A percentile compares a stretch with the other conserved stretches of the same genome.
Evolutionary conservation across 2,113 vertebrate species (phyloP).

Genomic region (Morphnarchus princeps): DNA sequence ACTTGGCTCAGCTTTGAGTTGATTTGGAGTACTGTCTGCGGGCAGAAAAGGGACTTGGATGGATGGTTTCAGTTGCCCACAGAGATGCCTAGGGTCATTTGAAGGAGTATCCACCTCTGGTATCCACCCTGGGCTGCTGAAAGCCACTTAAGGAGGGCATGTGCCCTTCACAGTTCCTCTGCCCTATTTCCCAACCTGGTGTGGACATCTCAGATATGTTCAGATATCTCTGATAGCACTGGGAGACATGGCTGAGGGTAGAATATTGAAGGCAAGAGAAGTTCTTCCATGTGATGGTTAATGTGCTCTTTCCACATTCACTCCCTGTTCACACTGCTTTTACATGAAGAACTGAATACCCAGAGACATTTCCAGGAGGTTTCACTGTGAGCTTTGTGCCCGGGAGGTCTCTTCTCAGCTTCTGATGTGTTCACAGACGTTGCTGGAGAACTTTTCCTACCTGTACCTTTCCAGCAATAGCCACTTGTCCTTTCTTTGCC

Average conservation of each 20-base stretch:
- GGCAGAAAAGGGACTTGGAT: not conserved
- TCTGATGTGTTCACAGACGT: not conserved
- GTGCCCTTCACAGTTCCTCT: not conserved
- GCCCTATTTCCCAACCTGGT: not conserved
- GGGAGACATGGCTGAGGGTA: not conserved
- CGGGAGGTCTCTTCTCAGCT: not conserved
- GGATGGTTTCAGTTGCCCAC: not conserved
- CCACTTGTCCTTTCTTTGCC: not conserved
- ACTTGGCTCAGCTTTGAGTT: not conserved
- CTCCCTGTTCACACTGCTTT: not conserved
- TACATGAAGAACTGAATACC: not conserved
- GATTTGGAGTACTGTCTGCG: not conserved
- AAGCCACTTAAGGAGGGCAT: not conserved
- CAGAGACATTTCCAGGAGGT: not conserved
- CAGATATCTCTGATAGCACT: not conserved
- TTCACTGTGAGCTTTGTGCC: not conserved
- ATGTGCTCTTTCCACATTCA: not conserved
- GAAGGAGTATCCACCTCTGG: not conserved
- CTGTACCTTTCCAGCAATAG: not conserved
- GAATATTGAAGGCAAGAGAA: not conserved
- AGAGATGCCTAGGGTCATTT: not conserved
- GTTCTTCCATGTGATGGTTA: not conserved
- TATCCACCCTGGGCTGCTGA: not conserved
- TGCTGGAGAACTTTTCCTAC: not conserved
- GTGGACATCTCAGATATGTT: not conserved